Evolutionary conservation across 1,140 invertebrate genomes (phyloP).

Genomic region (Sipha flava): DNA sequence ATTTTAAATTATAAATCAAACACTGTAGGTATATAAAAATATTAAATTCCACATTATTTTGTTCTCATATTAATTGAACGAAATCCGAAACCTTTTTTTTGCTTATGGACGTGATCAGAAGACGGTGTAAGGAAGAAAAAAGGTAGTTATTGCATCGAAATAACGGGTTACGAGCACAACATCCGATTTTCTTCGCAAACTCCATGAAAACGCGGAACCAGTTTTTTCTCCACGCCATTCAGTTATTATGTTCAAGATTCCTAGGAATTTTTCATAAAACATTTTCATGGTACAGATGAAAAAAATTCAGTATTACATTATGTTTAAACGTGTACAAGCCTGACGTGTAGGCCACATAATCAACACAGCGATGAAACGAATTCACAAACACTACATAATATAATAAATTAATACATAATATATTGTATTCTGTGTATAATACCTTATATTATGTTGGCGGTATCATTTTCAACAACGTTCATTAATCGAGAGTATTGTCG

Average conservation of each 20-base stretch:
- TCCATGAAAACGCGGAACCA: slow-evolving; percentile 22
- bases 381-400: background rate
- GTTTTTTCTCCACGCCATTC: slow-evolving; percentile 13
- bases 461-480: too few relatives aligned
- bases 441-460: too few relatives aligned
- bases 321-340: background rate
- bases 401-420: too few relatives aligned
- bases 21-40: background rate
- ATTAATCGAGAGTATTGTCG: too few relatives aligned
- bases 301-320: background rate
- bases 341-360: slow-evolving; percentile 14
- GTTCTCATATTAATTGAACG: background rate
- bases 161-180: slow-evolving; percentile 29
- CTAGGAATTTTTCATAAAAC: slow-evolving; percentile 16
- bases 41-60: background rate
- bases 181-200: slow-evolving; percentile 31
- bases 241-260: background rate
- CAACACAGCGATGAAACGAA: background rate
- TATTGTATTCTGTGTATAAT: background rate
- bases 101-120: background rate
- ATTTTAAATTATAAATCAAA: too few relatives aligned
- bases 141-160: background rate
- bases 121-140: background rate
- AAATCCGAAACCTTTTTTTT: background rate
- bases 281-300: background rate